These are phyloP conservation scores for Diacarnus erythraeanus DNA, from an alignment of 37 sponge, comb jelly and placozoan genomes.

Conservation along the genomic window DNA sequence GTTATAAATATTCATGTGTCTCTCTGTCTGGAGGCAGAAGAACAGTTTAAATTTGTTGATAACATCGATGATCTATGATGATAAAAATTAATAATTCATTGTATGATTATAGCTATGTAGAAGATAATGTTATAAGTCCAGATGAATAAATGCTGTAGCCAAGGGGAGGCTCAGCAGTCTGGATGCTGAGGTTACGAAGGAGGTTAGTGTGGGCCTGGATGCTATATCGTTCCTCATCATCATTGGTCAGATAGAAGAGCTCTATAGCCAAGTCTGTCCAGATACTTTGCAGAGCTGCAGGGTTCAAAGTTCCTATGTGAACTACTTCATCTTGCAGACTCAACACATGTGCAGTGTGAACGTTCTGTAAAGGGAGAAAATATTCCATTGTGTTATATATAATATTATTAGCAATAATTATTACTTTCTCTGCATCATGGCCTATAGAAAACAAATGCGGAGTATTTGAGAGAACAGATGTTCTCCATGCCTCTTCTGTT, in stretches of 20 bases:
- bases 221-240: slow-evolving; percentile 95
- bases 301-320: slow-evolving; percentile 68
- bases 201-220: slow-evolving; percentile 84
- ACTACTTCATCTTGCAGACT: slow-evolving; percentile 65
- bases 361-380: slow-evolving; percentile 17
- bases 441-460: slow-evolving; percentile 76
- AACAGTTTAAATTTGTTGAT: slow-evolving; percentile 1
- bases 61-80: neutral
- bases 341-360: slow-evolving; percentile 67
- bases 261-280: slow-evolving; percentile 83
- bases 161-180: slow-evolving; percentile 78
- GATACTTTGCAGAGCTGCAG: slow-evolving; percentile 48
- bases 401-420: neutral
- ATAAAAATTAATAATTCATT: neutral
- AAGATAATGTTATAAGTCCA: slow-evolving; percentile 23
- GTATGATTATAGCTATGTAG: neutral
- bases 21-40: slow-evolving; percentile 57
- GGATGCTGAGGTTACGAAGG: slow-evolving; percentile 79
- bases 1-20: slow-evolving; percentile 48
- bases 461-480: slow-evolving; percentile 23
- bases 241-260: slow-evolving; percentile 85
- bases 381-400: neutral
- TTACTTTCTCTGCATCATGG: slow-evolving; percentile 45
- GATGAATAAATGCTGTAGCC: slow-evolving; percentile 81
- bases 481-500: slow-evolving; percentile 51